These are phyloP conservation scores for Suncus etruscus DNA, from an alignment of 2,113 vertebrate genomes.

Conservation along the genomic window DNA sequence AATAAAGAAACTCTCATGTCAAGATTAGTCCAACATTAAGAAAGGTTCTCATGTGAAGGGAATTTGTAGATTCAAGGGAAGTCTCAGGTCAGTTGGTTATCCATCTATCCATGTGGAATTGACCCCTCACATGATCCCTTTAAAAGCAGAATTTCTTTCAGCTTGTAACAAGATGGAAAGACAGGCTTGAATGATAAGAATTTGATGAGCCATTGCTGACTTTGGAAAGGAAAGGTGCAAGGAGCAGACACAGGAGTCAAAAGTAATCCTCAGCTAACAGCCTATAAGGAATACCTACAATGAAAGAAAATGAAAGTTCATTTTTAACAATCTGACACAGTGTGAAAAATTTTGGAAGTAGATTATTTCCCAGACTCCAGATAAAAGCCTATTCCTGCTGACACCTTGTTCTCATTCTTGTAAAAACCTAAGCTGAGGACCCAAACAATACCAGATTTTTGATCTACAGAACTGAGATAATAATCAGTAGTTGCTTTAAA, in stretches of 20 bases:
- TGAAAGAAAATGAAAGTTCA: no score
- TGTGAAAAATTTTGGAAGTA: not conserved
- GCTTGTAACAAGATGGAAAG: not conserved
- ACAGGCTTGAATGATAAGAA: not conserved
- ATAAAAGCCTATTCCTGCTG: not conserved
- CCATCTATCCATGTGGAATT: not conserved
- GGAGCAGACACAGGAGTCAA: not conserved
- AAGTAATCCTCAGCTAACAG: not conserved
- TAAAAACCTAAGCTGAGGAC: not conserved
- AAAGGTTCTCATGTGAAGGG: not conserved
- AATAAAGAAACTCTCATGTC: not conserved
- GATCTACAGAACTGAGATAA: not conserved
- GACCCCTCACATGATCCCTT: not conserved
- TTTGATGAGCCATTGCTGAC: not conserved
- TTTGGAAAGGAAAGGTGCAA: not conserved
- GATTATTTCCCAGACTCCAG: not conserved
- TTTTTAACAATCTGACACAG: no score
- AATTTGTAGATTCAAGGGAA: slow-evolving; percentile 29
- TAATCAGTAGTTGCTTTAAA: not conserved
- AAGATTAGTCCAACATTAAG: not conserved
- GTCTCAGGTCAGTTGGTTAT: not conserved
- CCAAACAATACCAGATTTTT: not conserved
- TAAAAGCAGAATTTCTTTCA: not conserved
- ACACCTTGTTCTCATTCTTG: not conserved
- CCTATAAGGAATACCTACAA: not conserved